phyloP scores from a whole-genome alignment of 2,113 vertebrate genomes.

The Xiphias gladius region DNA sequence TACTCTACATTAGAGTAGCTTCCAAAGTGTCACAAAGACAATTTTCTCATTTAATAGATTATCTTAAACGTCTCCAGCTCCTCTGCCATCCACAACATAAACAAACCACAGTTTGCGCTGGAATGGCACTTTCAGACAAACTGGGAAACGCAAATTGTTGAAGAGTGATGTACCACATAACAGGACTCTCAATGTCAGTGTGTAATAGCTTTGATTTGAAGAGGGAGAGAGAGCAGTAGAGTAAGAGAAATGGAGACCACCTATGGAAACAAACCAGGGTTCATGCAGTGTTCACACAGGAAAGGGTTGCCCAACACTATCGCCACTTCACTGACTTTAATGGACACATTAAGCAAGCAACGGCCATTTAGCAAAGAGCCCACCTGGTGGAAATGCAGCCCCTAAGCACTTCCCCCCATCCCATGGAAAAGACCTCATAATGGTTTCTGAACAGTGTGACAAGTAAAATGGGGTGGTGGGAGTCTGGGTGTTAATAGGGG shows the following conservation, averaged over 20 bases:
- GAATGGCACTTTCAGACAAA: conserved; percentile 25
- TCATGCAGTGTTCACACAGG: conserved; percentile 31
- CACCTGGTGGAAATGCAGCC: conserved; percentile 52
- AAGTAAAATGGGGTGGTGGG: conserved; percentile 46
- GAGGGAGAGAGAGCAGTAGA: background rate
- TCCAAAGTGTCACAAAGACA: background rate
- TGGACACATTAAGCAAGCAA: conserved; percentile 53
- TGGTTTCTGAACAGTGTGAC: conserved; percentile 45
- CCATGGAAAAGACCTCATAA: conserved; percentile 39
- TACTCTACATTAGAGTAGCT: background rate
- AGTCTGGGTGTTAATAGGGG: conserved; percentile 35
- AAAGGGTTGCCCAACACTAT: conserved; percentile 56
- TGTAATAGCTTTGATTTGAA: conserved; percentile 36
- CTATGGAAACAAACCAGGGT: conserved; percentile 31
- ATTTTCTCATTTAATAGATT: background rate
- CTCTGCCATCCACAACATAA: conserved; percentile 3
- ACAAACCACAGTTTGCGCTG: conserved; percentile 9
- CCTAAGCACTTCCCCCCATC: conserved; percentile 5
- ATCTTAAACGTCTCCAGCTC: conserved; percentile 16
- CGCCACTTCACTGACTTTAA: conserved; percentile 53
- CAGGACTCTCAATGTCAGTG: background rate
- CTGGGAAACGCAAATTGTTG: conserved; percentile 25
- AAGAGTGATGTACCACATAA: conserved; percentile 24
- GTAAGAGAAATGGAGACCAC: conserved; percentile 26
- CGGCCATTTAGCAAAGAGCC: conserved; percentile 61